Percentiles rank a stretch among this genome's conserved stretches.
These are phyloP conservation scores for Hylaeus volcanicus DNA, from an alignment of 1,140 invertebrate genomes.

Conservation along the genomic window DNA sequence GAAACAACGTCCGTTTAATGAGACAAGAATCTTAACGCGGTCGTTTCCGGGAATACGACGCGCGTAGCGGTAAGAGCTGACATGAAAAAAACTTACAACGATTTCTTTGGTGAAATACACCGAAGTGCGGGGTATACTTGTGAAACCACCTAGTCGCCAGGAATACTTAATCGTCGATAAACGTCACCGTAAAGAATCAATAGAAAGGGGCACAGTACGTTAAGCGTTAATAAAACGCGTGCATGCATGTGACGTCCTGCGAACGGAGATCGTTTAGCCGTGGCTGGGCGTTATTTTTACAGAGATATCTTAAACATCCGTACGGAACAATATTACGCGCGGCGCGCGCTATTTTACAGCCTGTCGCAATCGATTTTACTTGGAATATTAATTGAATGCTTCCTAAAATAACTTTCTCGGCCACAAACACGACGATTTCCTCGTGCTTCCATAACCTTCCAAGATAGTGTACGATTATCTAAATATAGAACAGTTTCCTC, in stretches of 20 bases:
- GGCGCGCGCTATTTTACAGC: background rate
- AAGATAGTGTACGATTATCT: no score
- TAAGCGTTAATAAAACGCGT: conserved; percentile 18
- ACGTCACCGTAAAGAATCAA: conserved; percentile 25
- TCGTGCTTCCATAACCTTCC: background rate
- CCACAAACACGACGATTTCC: background rate
- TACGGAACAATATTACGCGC: background rate
- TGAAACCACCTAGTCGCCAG: background rate
- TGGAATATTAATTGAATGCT: background rate
- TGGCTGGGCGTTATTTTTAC: background rate
- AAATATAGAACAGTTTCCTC: no score
- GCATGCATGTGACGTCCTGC: background rate
- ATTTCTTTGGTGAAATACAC: background rate
- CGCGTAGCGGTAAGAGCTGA: background rate
- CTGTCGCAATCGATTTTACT: background rate
- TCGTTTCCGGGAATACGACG: background rate
- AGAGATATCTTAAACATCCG: conserved; percentile 4
- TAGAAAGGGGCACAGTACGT: conserved; percentile 11
- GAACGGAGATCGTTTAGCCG: background rate
- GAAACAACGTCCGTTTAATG: background rate
- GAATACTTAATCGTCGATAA: conserved; percentile 32
- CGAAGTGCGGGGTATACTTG: background rate
- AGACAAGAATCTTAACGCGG: background rate
- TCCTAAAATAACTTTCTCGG: background rate
- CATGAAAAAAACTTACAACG: background rate